Base-by-base conservation (phyloP, 2,797 vertebrate species). In the Malacoctenus gilli region DNA sequence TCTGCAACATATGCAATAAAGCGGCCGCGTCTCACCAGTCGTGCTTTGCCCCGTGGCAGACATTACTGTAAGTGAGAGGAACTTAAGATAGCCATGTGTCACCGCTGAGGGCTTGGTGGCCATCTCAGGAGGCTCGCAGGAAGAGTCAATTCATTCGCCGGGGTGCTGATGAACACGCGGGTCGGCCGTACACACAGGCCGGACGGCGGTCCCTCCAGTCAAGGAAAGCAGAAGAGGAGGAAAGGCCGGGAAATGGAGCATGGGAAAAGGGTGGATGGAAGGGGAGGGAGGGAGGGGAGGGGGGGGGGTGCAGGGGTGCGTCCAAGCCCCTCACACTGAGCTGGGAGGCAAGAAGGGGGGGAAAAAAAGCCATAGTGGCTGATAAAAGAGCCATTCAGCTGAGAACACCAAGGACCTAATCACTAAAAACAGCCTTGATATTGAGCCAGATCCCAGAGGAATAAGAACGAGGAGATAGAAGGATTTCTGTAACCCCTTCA, bases 351-450 rank as follows among this genome's bases (percentile, higher is more conserved):
- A 69, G 32, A 48, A 69, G 57, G 59, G 55, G 49, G 59, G 59
- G 55, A 49, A 65, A 83, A 83, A 85, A 83, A 61, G 47, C 38
- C 68, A 68, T 28, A 16, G 81, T 68, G 55, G 23, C 54, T 82
- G 82, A 90, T 89, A 89, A 89, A 90, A 85, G 82, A 88, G 77
- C 73, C 84, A 84, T 87, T 91, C 76, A 87, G 72, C 82, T 77
- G 61, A 84, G 77, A 88, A 89, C 84, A 86, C 79, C 82, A 75
- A 87, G 81, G 84, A 84, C 78, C 82, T 86, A 85, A 91, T 90
- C 71, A 42, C 58, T 70, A 88, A 87, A 90, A 90, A 83, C 75
- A 90, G 79, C 74, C 69, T 77, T 75, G 75, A 84, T 80, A 80
- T 79, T 82, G 73, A 80, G 72, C 75, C 80, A 75, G 76, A 86